Evolutionary conservation across 2,113 vertebrate species (phyloP).

Genomic region (Sclerurus mexicanus): DNA sequence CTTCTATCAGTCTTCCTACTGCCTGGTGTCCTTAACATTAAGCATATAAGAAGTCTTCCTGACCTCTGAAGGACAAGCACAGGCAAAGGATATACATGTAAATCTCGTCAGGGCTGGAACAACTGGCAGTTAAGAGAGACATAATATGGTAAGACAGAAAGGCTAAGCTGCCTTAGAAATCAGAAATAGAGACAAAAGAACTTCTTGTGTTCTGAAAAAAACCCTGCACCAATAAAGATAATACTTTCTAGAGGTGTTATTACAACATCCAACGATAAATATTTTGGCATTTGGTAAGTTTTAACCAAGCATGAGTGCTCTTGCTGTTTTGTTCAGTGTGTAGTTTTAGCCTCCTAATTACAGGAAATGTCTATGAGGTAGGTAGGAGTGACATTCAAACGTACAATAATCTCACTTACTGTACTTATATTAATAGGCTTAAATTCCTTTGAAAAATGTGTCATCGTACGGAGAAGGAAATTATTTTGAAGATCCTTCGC

Average conservation of each 20-base stretch:
- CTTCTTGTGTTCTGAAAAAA: not conserved
- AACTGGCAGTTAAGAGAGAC: not conserved
- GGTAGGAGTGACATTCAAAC: not conserved
- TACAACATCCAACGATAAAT: not conserved
- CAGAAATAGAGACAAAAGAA: not conserved
- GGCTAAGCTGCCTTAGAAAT: not conserved
- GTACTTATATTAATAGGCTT: slow-evolving; percentile 24
- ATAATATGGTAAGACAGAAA: not conserved
- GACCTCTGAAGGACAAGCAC: not conserved
- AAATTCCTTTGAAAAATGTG: not conserved
- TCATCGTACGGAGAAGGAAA: not conserved
- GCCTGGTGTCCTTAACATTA: not conserved
- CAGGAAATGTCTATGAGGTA: slow-evolving; percentile 27
- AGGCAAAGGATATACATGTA: not conserved
- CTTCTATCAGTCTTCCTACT: slow-evolving; percentile 1
- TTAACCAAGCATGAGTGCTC: not conserved
- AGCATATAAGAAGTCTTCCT: not conserved
- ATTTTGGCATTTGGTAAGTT: not conserved
- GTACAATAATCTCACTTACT: slow-evolving; percentile 25
- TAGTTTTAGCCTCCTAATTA: not conserved
- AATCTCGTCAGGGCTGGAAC: not conserved
- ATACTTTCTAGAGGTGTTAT: not conserved
- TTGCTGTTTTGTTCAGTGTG: not conserved
- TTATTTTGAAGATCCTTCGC: not conserved
- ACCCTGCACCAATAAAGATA: not conserved